These are phyloP conservation scores for Hephaestus fuliginosus DNA, from an alignment of 2,797 vertebrate genomes.

Conservation along the genomic window DNA sequence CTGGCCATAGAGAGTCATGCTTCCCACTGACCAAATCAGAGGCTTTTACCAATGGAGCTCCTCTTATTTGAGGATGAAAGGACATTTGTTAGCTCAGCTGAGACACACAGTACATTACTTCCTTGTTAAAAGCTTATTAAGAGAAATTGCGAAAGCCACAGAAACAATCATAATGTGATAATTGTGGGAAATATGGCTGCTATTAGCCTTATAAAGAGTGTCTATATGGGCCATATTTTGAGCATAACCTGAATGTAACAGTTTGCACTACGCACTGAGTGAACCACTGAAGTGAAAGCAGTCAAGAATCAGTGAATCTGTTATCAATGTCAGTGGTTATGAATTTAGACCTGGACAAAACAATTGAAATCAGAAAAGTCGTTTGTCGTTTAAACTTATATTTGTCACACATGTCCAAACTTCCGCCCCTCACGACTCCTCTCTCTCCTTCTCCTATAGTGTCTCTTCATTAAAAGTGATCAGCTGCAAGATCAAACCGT, in stretches of 20 bases:
- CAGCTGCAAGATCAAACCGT: background rate
- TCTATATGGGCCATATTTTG: background rate
- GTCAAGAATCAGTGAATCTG: background rate
- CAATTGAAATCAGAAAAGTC: background rate
- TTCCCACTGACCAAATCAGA: background rate
- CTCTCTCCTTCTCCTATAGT: background rate
- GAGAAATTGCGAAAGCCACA: background rate
- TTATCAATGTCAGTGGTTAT: background rate
- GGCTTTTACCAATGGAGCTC: background rate
- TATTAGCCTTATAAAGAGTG: background rate
- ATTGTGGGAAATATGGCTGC: background rate
- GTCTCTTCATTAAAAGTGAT: background rate
- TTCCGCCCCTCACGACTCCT: background rate
- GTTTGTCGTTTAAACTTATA: background rate
- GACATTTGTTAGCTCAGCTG: background rate
- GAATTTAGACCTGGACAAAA: background rate
- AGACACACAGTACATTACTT: background rate
- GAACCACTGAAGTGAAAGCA: background rate
- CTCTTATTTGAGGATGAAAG: conserved; percentile 1
- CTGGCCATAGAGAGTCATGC: too few relatives aligned
- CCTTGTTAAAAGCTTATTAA: background rate
- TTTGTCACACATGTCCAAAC: background rate
- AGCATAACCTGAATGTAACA: background rate
- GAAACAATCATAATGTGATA: background rate
- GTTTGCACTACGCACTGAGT: background rate